These are phyloP conservation scores for Drosophila kokeensis DNA, from an alignment of 2,888 invertebrate species.

Conservation along the genomic window DNA sequence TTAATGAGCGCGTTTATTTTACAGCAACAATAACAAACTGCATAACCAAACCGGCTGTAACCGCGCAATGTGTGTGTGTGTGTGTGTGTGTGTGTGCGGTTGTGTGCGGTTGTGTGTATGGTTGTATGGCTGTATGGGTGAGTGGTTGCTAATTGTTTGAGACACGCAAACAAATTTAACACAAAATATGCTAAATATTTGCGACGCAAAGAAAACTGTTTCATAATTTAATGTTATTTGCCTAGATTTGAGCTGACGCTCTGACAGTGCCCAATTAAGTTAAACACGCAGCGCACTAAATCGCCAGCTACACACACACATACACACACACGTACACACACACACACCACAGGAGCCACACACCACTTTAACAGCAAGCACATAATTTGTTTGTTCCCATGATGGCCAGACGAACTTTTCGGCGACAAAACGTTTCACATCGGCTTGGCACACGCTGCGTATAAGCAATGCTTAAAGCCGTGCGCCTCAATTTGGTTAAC, in stretches of 20 bases:
- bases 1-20: slow-evolving; percentile 71
- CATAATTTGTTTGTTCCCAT: slow-evolving; percentile 58
- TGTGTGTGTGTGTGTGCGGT: slow-evolving; percentile 29
- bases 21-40: slow-evolving; percentile 33
- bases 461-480: slow-evolving; percentile 57
- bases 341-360: slow-evolving; percentile 5
- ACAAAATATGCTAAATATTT: slow-evolving; percentile 73
- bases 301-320: slow-evolving; percentile 13
- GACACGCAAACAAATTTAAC: slow-evolving; percentile 79
- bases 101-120: slow-evolving; percentile 22
- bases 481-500: slow-evolving; percentile 34
- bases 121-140: slow-evolving; percentile 30
- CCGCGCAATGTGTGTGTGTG: slow-evolving; percentile 14
- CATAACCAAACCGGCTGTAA: slow-evolving; percentile 6
- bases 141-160: slow-evolving; percentile 76
- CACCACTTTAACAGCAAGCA: slow-evolving; percentile 43
- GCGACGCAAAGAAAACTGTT: slow-evolving; percentile 63
- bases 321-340: background rate
- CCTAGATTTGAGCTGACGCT: slow-evolving; percentile 70
- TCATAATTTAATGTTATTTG: slow-evolving; percentile 77
- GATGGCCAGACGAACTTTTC: slow-evolving; percentile 44
- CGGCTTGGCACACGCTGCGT: slow-evolving; percentile 48
- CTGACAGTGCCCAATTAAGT: slow-evolving; percentile 71
- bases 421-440: slow-evolving; percentile 58
- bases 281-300: slow-evolving; percentile 64